phyloP scores from a whole-genome alignment of 2,888 invertebrate species.

The Lingula anatina region DNA sequence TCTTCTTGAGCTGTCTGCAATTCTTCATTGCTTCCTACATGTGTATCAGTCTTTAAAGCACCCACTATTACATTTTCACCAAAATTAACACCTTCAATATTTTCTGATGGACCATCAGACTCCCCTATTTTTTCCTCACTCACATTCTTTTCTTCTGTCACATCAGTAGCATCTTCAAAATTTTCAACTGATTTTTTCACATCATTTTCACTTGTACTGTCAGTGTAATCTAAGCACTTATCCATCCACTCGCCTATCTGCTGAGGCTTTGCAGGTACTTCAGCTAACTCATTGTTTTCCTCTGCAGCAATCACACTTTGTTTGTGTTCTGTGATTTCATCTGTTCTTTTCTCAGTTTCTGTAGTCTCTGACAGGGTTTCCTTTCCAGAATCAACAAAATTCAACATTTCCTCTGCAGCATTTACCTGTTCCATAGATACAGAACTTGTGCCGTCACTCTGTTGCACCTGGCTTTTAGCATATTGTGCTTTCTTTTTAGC shows the following conservation, averaged over 20 bases:
- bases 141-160: background rate
- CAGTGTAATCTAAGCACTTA: background rate
- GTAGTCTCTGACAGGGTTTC: background rate
- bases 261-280: background rate
- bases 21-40: background rate
- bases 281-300: background rate
- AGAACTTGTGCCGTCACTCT: no score
- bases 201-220: background rate
- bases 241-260: background rate
- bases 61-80: background rate
- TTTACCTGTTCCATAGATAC: no score
- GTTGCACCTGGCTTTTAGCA: no score
- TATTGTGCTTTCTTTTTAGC: no score
- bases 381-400: conserved; percentile 1
- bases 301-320: background rate
- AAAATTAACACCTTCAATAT: background rate
- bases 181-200: background rate
- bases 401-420: no score
- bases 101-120: background rate
- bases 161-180: background rate
- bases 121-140: background rate
- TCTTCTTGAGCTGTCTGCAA: background rate
- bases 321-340: background rate
- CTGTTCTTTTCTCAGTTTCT: background rate
- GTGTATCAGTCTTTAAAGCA: background rate